Percentiles rank a stretch among this genome's conserved stretches.
These are phyloP conservation scores for Alloscopus bannaensis DNA, from an alignment of 2,888 invertebrate genomes.

Conservation along the genomic window DNA sequence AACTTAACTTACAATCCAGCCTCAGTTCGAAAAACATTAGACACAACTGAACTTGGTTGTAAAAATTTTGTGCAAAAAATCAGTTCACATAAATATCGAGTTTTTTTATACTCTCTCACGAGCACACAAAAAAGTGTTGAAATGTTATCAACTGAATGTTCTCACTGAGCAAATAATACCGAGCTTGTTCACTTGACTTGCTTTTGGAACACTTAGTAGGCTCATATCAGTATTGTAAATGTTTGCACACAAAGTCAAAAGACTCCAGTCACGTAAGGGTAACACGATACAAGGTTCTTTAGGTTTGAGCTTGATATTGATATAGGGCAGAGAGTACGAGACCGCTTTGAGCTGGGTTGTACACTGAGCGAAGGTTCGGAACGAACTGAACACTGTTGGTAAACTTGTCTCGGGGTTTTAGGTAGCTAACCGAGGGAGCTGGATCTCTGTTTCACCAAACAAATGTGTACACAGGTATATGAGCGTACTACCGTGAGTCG, in stretches of 20 bases:
- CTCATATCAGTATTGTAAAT: background rate
- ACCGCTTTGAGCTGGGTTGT: background rate
- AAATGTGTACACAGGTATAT: background rate
- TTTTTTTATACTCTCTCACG: no score
- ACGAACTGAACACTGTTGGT: background rate
- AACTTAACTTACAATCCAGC: background rate
- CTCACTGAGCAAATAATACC: background rate
- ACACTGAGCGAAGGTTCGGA: background rate
- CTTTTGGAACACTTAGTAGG: background rate
- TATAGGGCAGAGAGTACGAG: background rate
- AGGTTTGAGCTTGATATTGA: background rate
- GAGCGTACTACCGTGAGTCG: no score
- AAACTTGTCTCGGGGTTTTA: background rate
- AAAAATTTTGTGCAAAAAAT: no score
- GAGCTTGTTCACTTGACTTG: background rate
- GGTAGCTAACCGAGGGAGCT: background rate
- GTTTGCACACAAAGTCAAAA: background rate
- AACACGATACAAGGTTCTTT: background rate
- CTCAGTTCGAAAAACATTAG: constrained; percentile 13
- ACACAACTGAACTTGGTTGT: no score
- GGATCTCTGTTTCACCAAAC: background rate
- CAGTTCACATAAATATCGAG: no score
- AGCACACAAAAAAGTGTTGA: no score
- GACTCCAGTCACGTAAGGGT: background rate
- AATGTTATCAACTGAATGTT: background rate